phyloP scores from a whole-genome alignment of 1,140 invertebrate genomes.

The Drosophila pallidifrons region DNA sequence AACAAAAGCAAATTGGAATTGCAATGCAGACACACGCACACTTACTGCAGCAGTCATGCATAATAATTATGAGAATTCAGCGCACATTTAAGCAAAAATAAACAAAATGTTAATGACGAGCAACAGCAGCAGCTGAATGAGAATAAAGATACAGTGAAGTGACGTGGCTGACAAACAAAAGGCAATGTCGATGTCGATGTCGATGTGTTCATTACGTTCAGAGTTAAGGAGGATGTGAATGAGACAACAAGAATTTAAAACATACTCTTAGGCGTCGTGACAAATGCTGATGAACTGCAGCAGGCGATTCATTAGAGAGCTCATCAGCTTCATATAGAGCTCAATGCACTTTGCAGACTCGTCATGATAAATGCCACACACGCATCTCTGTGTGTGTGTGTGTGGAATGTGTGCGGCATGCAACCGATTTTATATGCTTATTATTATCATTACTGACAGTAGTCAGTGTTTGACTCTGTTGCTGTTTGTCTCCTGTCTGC shows the following conservation, averaged over 20 bases:
- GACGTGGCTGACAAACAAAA: not conserved
- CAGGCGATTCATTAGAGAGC: constrained; percentile 2
- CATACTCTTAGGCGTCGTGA: constrained; percentile 14
- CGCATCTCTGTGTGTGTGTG: constrained; percentile 2
- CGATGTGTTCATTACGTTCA: constrained; percentile 4
- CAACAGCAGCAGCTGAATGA: not conserved
- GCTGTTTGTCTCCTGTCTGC: constrained; percentile 3
- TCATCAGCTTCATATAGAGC: constrained; percentile 31
- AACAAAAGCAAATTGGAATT: constrained; percentile 64
- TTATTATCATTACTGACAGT: constrained; percentile 61
- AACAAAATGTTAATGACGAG: constrained; percentile 68
- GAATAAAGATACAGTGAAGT: not conserved
- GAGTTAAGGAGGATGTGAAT: too few species aligned
- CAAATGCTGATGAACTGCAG: constrained; percentile 8
- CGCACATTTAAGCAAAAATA: constrained; percentile 68
- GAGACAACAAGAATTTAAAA: constrained; percentile 12
- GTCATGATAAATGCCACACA: constrained; percentile 37
- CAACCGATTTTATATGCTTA: constrained; percentile 65
- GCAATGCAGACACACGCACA: constrained; percentile 14
- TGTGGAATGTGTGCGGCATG: constrained; percentile 24
- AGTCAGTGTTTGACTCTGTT: constrained; percentile 18
- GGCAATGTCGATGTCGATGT: not conserved
- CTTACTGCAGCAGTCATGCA: constrained; percentile 47
- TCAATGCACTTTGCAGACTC: constrained; percentile 26
- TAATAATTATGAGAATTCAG: constrained; percentile 62